A percentile compares a stretch with the other conserved stretches of the same genome.
phyloP scores from a whole-genome alignment of 2,797 vertebrate species.

The Gymnothorax reevesii region DNA sequence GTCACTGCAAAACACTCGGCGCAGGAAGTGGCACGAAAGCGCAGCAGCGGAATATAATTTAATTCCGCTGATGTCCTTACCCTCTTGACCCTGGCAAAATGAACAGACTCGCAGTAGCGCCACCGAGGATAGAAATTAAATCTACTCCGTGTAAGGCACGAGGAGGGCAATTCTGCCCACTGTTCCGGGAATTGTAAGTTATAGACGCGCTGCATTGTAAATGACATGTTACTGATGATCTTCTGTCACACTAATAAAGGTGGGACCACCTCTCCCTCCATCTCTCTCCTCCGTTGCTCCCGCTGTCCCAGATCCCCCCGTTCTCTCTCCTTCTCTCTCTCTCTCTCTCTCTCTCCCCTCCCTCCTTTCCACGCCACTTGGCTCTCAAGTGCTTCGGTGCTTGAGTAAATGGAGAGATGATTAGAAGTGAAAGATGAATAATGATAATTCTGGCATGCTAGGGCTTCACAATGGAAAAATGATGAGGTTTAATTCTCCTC shows the following conservation, averaged over 20 bases:
- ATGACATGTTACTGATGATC: conserved; percentile 67
- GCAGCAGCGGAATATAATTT: background rate
- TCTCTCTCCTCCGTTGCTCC: conserved; percentile 40
- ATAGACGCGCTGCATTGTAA: conserved; percentile 67
- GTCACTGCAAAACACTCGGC: background rate
- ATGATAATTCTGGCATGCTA: conserved; percentile 67
- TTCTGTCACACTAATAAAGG: conserved; percentile 75
- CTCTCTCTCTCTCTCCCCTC: background rate
- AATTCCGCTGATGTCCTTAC: conserved; percentile 49
- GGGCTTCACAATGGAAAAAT: conserved; percentile 66
- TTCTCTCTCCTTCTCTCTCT: conserved; percentile 45
- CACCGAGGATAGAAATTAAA: conserved; percentile 64
- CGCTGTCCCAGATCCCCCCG: conserved; percentile 58
- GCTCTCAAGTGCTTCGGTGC: conserved; percentile 67
- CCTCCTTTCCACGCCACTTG: conserved; percentile 68
- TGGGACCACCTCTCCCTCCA: conserved; percentile 46
- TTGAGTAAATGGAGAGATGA: conserved; percentile 75
- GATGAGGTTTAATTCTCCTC: conserved; percentile 72
- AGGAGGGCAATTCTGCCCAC: conserved; percentile 59
- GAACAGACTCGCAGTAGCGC: conserved; percentile 57
- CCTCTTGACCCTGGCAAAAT: conserved; percentile 54
- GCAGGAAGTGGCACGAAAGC: background rate
- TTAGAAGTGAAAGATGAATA: conserved; percentile 76
- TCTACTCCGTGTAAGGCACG: conserved; percentile 60
- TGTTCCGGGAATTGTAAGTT: conserved; percentile 55